Conservation (phyloP, 2,888 invertebrate species). For the Cataglyphis cursor region DNA sequence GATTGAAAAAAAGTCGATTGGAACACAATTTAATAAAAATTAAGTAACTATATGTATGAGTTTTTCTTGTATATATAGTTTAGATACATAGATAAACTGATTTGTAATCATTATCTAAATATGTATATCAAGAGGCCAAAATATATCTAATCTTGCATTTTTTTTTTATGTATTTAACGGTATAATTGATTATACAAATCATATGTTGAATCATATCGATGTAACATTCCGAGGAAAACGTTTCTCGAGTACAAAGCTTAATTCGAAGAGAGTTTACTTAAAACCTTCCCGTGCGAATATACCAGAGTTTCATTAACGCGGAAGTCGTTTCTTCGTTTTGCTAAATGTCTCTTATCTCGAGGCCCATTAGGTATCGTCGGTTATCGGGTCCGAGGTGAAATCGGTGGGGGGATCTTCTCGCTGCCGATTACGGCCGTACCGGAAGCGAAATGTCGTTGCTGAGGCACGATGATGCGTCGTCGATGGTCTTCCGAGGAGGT, state of each 20-base stretch:
- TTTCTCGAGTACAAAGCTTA: neutral
- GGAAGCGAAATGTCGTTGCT: conserved; percentile 68
- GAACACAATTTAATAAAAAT: conserved; percentile 7
- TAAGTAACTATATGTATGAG: neutral
- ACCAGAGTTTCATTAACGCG: conserved; percentile 23
- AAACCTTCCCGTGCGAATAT: neutral
- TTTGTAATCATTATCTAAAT: neutral
- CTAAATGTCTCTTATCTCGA: conserved; percentile 31
- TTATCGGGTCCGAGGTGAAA: conserved; percentile 59
- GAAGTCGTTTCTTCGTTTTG: conserved; percentile 4
- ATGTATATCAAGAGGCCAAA: neutral
- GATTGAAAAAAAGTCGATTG: neutral
- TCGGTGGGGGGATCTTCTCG: conserved; percentile 19
- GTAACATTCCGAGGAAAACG: neutral
- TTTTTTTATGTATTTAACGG: neutral
- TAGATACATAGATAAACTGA: neutral
- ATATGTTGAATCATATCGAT: neutral
- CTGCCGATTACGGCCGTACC: conserved; percentile 51
- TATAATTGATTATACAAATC: neutral
- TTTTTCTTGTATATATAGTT: neutral
- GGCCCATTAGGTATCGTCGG: conserved; percentile 49
- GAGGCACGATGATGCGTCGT: conserved; percentile 49
- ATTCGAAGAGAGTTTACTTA: neutral
- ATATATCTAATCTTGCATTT: neutral
- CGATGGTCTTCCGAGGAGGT: conserved; percentile 51